Conservation (phyloP, 2,797 vertebrate species). For the Tapera naevia region DNA sequence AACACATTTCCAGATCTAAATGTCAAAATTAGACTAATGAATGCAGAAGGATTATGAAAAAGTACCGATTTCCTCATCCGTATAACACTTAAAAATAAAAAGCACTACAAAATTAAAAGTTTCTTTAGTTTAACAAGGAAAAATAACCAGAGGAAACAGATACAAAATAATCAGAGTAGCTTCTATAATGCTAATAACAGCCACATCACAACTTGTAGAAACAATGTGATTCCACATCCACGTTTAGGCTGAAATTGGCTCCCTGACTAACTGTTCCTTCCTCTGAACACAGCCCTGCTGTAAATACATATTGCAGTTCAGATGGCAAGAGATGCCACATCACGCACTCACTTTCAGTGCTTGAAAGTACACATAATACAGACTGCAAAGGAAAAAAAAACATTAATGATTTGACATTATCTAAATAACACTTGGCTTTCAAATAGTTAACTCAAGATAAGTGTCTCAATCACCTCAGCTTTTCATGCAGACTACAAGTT, state of each 20-base stretch:
- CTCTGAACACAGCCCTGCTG: constrained; percentile 14
- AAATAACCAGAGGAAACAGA: neutral
- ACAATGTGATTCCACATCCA: neutral
- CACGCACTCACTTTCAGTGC: neutral
- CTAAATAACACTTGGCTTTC: neutral
- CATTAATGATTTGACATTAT: neutral
- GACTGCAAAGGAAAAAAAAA: neutral
- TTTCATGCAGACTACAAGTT: constrained; percentile 4
- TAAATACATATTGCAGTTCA: constrained; percentile 20
- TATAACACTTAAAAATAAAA: neutral
- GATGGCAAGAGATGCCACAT: constrained; percentile 11
- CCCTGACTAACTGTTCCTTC: constrained; percentile 6
- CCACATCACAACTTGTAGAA: neutral
- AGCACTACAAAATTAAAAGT: neutral
- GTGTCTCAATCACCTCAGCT: neutral
- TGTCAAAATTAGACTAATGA: neutral
- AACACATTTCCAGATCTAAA: neutral
- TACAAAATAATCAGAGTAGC: neutral
- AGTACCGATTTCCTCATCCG: neutral
- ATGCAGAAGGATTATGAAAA: neutral
- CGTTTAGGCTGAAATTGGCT: constrained; percentile 15
- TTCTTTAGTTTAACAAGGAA: neutral
- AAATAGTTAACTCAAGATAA: neutral
- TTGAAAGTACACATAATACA: neutral
- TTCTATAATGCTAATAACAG: neutral